Percentiles rank a stretch among this genome's conserved stretches.
phyloP scores from a whole-genome alignment of 2,888 invertebrate species.

The Antheraea assamensis region DNA sequence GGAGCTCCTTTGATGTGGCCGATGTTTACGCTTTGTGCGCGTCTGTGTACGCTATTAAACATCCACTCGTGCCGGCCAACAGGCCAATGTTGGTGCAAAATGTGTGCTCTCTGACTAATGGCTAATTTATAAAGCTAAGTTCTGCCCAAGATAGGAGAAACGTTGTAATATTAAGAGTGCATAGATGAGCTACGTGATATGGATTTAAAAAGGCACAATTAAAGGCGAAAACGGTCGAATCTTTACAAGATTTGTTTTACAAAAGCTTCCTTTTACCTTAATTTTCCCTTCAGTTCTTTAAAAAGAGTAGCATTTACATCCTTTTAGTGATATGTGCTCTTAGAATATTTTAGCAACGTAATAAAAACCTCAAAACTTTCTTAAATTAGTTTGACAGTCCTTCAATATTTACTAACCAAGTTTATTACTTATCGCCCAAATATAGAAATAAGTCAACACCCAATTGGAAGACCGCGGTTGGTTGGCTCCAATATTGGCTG shows the following conservation, averaged over 20 bases:
- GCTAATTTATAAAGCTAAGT: background rate
- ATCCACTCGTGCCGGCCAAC: conserved; percentile 52
- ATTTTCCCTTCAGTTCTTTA: background rate
- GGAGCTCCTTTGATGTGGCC: conserved; percentile 69
- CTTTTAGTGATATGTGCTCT: background rate
- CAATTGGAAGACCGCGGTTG: background rate
- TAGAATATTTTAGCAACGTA: background rate
- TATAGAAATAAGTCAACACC: background rate
- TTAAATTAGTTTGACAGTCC: background rate
- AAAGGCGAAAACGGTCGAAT: background rate
- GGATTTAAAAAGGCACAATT: background rate
- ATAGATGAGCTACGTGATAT: background rate
- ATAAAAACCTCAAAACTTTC: background rate
- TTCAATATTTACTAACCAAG: background rate
- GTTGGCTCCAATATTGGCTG: conserved; percentile 29
- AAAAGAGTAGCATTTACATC: too few species aligned
- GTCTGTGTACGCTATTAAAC: conserved; percentile 70
- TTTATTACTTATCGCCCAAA: background rate
- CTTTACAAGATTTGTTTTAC: background rate
- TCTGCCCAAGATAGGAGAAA: background rate
- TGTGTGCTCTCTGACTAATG: conserved; percentile 1
- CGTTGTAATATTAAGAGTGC: background rate
- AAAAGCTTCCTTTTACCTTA: background rate
- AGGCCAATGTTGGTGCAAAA: conserved; percentile 37
- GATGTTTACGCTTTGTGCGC: conserved; percentile 68